A percentile compares a stretch with the other conserved stretches of the same genome.
Evolutionary conservation across 2,113 vertebrate genomes (phyloP).

Genomic region (Chaetura pelagica): DNA sequence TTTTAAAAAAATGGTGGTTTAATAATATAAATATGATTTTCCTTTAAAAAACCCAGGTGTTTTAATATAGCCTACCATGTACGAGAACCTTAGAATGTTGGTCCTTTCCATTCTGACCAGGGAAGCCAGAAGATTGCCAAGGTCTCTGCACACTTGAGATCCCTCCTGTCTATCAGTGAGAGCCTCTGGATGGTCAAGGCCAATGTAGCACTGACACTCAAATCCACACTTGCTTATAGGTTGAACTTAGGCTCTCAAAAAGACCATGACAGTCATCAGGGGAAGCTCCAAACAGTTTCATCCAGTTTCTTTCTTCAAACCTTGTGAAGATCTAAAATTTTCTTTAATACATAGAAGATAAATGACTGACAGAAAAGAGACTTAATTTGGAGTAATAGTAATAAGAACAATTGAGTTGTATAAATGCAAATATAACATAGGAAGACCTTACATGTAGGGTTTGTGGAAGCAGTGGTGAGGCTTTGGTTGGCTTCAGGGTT

Average conservation of each 20-base stretch:
- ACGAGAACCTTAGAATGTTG: neutral
- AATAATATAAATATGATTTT: neutral
- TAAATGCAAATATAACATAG: neutral
- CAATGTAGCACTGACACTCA: neutral
- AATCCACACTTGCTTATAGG: neutral
- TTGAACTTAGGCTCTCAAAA: neutral
- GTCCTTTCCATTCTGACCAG: too few species aligned
- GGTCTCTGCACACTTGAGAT: too few species aligned
- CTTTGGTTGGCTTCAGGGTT: neutral
- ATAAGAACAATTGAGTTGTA: neutral
- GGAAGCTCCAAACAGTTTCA: neutral
- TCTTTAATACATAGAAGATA: neutral
- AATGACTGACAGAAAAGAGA: neutral
- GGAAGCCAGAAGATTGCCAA: too few species aligned
- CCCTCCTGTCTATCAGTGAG: too few species aligned
- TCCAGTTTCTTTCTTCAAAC: neutral
- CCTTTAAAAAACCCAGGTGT: neutral
- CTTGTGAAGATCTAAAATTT: neutral
- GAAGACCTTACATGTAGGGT: neutral
- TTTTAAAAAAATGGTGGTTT: neutral
- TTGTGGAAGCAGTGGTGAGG: neutral
- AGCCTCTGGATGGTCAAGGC: neutral
- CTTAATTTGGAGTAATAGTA: neutral
- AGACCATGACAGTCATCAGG: neutral
- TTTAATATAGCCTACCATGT: neutral